Evolutionary conservation across 2,888 invertebrate genomes (phyloP).

Genomic region (Ophraella communa): DNA sequence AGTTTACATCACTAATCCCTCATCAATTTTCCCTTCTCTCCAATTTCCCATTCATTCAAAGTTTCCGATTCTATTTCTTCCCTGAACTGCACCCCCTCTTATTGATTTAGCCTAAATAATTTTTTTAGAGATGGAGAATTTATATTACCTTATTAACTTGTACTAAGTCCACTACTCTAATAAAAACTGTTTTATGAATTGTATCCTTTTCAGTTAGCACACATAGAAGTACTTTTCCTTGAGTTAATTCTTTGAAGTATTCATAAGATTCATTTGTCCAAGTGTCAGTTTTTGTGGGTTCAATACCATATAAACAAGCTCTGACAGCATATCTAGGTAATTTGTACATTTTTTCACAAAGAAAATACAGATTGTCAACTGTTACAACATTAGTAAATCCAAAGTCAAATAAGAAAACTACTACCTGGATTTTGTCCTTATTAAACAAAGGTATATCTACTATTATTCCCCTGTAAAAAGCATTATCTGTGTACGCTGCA

Average conservation of each 20-base stretch:
- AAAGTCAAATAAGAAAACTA: conserved; percentile 35
- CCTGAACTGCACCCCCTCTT: no score
- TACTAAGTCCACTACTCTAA: conserved; percentile 15
- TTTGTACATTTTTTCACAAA: conserved; percentile 28
- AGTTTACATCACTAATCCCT: no score
- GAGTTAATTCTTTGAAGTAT: conserved; percentile 26
- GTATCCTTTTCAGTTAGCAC: conserved; percentile 21
- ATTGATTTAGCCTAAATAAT: no score
- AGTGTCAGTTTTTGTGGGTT: conserved; percentile 19
- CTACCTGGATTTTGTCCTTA: conserved; percentile 4
- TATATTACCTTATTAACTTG: not conserved
- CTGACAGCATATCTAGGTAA: conserved; percentile 32
- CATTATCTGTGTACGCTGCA: conserved; percentile 22
- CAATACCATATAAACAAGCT: conserved; percentile 28
- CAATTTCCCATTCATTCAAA: no score
- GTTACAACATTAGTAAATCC: conserved; percentile 25
- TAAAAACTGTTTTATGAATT: conserved; percentile 18
- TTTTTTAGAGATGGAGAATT: not conserved
- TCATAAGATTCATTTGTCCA: conserved; percentile 26
- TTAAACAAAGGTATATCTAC: conserved; percentile 28
- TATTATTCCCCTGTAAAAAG: conserved; percentile 33
- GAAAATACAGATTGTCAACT: conserved; percentile 24
- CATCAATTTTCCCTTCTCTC: no score
- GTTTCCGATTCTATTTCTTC: no score
- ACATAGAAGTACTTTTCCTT: conserved; percentile 28